Base-by-base conservation (phyloP, 2,113 vertebrate species). In the Benitochromis conjunctus region DNA sequence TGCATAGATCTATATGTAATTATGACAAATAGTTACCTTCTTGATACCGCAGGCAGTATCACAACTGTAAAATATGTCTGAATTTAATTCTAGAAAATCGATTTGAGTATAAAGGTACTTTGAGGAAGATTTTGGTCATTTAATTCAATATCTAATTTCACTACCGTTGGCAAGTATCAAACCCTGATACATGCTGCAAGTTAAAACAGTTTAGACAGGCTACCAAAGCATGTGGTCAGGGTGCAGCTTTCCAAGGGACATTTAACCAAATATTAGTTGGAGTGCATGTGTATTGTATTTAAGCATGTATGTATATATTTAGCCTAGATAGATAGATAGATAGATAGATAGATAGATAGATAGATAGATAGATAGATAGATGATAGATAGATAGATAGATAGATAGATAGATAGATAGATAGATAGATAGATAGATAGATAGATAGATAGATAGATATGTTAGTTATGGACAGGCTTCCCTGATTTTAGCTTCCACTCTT, bases 1-100 rank as follows among this genome's bases (percentile, higher is more conserved):
- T n/a, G 77, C 87, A 83, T 58, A 80, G 81, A 87, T 86, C 85
- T 83, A 92, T 93, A 76, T 51, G 69, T 76, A 91, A 93, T 94
- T 89, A 89, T 92, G 91, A 93, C 92, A 90, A 94, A 94, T 91
- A 78, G 90, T 86, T 81, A 79, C 54, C 86, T 87, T 74, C 86
- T 80, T 79, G 46, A 80, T 89, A 41, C 85, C 83, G 51, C 78
- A 3, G 36, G 81, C 86, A 80, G 80, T 84, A 85, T 89, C 74
- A 77, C 66, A 64, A 78, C 58, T 78, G 86, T 81, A 74, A 86
- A 91, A 90, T 86, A 78, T 26, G 79, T 56, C 81, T 48, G 55
- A 79, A 79, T 92, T 85, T 83, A 87, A 91, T 89, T 83, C 66
- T 29, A 60, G 53, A 60, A 85, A 93, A 91, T 87, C 80, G 66